Conservation (phyloP, 2,888 invertebrate species). For the Cylindroiulus punctatus region DNA sequence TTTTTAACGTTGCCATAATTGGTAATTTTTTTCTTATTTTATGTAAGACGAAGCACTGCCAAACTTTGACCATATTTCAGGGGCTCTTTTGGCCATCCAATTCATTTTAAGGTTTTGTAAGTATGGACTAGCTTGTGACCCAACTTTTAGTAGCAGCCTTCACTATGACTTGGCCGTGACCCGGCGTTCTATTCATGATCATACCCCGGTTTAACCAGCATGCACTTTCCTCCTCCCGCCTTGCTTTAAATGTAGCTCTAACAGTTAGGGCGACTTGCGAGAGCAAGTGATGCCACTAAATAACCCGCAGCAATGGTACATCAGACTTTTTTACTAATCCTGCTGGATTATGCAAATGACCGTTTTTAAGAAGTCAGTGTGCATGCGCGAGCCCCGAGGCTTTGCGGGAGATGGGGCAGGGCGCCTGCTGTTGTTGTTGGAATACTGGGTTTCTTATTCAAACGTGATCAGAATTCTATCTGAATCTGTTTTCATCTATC, state of each 20-base stretch:
- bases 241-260: slow-evolving; percentile 9
- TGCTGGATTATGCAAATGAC: not conserved
- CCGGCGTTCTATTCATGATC: not conserved
- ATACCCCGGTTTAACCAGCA: not conserved
- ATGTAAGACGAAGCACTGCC: slow-evolving; percentile 26
- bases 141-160: not conserved
- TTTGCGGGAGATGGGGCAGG: not conserved
- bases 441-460: too few species aligned
- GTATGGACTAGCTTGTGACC: not conserved
- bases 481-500: too few species aligned
- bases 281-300: slow-evolving; percentile 47
- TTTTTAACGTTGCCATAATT: not conserved
- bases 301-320: not conserved
- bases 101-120: slow-evolving; percentile 21
- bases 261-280: slow-evolving; percentile 53
- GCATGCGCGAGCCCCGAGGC: not conserved
- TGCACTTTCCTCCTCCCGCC: not conserved
- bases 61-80: slow-evolving; percentile 38
- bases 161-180: not conserved
- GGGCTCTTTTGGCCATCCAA: slow-evolving; percentile 6
- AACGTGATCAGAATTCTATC: too few species aligned
- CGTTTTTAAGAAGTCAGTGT: not conserved
- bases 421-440: not conserved
- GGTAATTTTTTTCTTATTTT: not conserved
- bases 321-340: slow-evolving; percentile 13